phyloP scores from a whole-genome alignment of 2,888 invertebrate genomes.

The Odontocolon sp. region DNA sequence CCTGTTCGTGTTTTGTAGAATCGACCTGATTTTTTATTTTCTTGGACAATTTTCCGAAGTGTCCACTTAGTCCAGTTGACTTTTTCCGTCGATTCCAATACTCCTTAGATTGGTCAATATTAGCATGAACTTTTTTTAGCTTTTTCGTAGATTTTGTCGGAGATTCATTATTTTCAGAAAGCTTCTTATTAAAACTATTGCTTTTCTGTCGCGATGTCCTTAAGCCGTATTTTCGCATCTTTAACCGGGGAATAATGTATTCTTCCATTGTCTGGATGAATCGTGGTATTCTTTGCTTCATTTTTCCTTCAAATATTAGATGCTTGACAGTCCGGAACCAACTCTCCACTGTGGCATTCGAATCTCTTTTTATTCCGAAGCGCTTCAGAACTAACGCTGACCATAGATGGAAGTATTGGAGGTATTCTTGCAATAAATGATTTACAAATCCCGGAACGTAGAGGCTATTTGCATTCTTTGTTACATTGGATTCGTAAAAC shows the following conservation, averaged over 20 bases:
- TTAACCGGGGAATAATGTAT: not conserved
- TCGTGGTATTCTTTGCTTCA: not conserved
- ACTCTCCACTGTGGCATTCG: not conserved
- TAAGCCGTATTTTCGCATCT: not conserved
- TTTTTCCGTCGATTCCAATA: no score
- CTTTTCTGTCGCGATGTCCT: not conserved
- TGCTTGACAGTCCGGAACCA: not conserved
- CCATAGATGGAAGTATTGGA: not conserved
- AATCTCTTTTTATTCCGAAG: not conserved
- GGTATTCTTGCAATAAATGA: not conserved
- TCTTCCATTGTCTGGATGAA: not conserved
- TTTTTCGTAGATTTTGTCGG: no score
- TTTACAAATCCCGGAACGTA: not conserved
- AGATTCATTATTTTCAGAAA: no score
- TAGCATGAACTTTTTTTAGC: no score
- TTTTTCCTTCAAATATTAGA: not conserved
- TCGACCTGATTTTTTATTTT: no score
- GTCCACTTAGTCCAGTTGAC: no score
- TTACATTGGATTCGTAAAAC: not conserved
- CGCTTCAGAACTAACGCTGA: not conserved
- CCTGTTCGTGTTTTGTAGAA: no score
- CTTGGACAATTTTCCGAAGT: no score
- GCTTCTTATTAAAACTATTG: no score
- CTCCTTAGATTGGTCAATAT: no score
- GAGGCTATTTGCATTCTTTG: not conserved